These are phyloP conservation scores for Caenorhabditis latens DNA, from an alignment of 1,140 invertebrate species.

Conservation along the genomic window DNA sequence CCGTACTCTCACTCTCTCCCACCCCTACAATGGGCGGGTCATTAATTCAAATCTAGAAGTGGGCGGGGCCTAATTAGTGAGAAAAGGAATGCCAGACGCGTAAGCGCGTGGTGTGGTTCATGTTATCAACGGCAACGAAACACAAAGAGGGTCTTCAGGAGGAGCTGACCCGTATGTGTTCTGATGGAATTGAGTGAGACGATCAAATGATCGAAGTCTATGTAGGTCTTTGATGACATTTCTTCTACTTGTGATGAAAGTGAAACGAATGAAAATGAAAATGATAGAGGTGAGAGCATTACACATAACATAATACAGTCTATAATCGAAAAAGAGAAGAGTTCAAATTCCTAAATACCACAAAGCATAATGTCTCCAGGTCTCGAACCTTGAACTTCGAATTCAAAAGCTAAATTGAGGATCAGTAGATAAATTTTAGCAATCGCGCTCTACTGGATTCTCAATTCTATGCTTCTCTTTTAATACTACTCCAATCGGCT, in stretches of 20 bases:
- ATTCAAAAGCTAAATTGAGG: no score
- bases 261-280: background rate
- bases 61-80: background rate
- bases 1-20: background rate
- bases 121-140: background rate
- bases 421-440: no score
- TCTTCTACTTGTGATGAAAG: background rate
- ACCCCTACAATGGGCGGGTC: background rate
- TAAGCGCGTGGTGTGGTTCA: background rate
- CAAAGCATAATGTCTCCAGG: no score
- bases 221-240: constrained; percentile 27
- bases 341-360: no score
- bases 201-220: constrained; percentile 27
- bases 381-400: no score
- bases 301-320: no score
- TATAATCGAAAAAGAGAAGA: no score
- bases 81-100: constrained; percentile 1
- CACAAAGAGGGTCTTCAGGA: background rate
- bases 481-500: no score
- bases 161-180: constrained; percentile 6
- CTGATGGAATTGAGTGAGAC: background rate
- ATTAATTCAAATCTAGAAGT: background rate
- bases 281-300: background rate
- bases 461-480: no score
- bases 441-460: no score